These are phyloP conservation scores for Lucilia sericata DNA, from an alignment of 1,140 invertebrate species.

Conservation along the genomic window DNA sequence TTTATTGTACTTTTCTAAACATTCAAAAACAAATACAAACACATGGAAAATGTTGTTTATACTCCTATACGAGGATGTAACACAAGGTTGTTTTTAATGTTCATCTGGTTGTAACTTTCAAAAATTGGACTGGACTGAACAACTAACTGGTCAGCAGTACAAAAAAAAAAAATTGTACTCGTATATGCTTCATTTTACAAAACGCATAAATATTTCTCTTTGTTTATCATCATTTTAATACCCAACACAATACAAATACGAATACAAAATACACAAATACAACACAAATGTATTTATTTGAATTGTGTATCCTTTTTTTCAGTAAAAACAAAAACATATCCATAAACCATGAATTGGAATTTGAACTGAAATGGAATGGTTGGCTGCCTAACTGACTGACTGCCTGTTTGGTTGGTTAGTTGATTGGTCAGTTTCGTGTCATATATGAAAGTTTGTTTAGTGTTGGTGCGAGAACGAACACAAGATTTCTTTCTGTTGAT, in stretches of 20 bases:
- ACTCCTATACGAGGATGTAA: not conserved
- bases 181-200: conserved; percentile 34
- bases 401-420: too few relatives aligned
- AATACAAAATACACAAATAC: not conserved
- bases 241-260: conserved; percentile 1
- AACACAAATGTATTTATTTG: not conserved
- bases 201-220: conserved; percentile 43
- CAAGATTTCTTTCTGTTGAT: not conserved
- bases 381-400: not conserved
- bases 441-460: too few relatives aligned
- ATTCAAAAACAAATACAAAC: conserved; percentile 10
- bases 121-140: not conserved
- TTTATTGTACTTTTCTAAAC: conserved; percentile 22
- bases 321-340: not conserved
- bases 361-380: not conserved
- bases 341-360: conserved; percentile 14
- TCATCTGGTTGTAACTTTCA: conserved; percentile 7
- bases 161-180: conserved; percentile 1
- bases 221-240: conserved; percentile 34
- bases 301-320: not conserved
- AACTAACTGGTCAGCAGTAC: conserved; percentile 7
- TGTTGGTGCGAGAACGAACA: not conserved
- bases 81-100: not conserved
- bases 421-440: not conserved
- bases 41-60: conserved; percentile 13